Evolutionary conservation across 2,113 vertebrate genomes (phyloP).

Genomic region (Chroicocephalus ridibundus): DNA sequence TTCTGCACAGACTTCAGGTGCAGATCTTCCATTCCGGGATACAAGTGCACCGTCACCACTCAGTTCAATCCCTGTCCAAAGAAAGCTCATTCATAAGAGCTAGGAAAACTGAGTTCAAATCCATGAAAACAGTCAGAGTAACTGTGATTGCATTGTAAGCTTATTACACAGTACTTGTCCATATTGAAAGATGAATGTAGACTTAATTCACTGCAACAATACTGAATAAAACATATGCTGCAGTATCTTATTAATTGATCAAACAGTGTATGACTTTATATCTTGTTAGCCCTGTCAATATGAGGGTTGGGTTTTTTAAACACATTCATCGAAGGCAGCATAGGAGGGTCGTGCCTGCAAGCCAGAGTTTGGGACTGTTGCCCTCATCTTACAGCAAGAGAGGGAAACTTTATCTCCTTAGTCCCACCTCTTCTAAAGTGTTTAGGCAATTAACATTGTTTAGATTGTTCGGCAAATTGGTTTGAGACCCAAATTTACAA

Average conservation of each 20-base stretch:
- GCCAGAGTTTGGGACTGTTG: background rate
- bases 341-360: background rate
- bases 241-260: background rate
- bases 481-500: background rate
- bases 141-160: background rate
- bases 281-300: background rate
- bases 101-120: background rate
- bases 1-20: background rate
- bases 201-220: background rate
- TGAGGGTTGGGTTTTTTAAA: background rate
- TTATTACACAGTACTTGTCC: background rate
- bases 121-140: background rate
- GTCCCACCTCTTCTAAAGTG: background rate
- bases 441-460: background rate
- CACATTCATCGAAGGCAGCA: background rate
- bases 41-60: background rate
- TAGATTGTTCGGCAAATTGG: background rate
- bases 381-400: background rate
- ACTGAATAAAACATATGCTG: background rate
- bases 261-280: background rate
- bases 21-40: background rate
- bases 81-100: background rate
- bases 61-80: background rate
- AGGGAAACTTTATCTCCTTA: background rate
- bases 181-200: background rate